phyloP scores from a whole-genome alignment of 2,797 vertebrate species.

The Enteromius radiatus region DNA sequence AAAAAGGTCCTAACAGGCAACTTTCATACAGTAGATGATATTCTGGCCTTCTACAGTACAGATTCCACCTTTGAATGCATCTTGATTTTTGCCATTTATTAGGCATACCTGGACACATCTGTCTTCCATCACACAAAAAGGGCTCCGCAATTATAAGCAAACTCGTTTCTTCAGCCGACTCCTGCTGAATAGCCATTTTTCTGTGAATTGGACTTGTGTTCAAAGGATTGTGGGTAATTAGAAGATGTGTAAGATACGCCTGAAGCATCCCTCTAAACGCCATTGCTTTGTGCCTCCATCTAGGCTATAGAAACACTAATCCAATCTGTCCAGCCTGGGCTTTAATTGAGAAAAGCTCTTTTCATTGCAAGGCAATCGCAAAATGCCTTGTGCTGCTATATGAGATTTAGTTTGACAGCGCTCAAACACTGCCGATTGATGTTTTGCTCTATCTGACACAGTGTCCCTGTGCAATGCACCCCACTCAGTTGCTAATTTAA shows the following conservation, averaged over 20 bases:
- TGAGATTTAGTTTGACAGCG: background rate
- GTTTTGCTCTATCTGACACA: background rate
- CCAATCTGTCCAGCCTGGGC: background rate
- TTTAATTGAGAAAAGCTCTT: background rate
- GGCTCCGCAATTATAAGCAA: background rate
- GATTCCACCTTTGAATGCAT: background rate
- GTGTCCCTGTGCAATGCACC: background rate
- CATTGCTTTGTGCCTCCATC: background rate
- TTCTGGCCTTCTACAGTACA: background rate
- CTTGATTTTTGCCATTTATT: background rate
- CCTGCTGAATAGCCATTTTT: background rate
- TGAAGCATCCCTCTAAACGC: background rate
- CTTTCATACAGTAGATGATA: background rate
- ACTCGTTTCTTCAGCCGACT: background rate
- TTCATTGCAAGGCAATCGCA: background rate
- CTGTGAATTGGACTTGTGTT: background rate
- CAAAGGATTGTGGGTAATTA: background rate
- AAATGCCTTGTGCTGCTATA: background rate
- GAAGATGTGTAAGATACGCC: background rate
- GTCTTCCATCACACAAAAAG: background rate
- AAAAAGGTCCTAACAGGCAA: background rate
- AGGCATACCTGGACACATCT: background rate
- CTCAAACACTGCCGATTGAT: background rate
- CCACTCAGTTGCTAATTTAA: background rate
- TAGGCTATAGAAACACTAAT: background rate